Evolutionary conservation across 2,797 vertebrate species (phyloP).

Genomic region (Thamnophis elegans): DNA sequence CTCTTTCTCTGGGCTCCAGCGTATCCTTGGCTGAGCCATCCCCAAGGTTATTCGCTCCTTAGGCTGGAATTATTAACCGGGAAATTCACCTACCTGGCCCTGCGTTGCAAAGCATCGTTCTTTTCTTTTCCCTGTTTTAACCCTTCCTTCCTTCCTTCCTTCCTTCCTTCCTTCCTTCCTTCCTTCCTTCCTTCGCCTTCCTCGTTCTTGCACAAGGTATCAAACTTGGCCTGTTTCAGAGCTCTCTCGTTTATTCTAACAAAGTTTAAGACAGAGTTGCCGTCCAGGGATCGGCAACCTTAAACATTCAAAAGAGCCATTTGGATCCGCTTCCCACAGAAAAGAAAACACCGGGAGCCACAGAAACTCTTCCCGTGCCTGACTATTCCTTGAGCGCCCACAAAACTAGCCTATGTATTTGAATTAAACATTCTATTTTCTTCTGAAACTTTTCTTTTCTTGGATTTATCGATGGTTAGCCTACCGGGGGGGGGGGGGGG

Average conservation of each 20-base stretch:
- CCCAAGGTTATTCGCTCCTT: slow-evolving; percentile 57
- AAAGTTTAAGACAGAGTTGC: too few relatives aligned
- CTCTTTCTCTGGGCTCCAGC: slow-evolving; percentile 33
- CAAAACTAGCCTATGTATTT: too few relatives aligned
- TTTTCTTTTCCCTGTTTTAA: background rate
- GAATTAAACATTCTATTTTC: too few relatives aligned
- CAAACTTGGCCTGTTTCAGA: background rate
- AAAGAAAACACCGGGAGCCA: too few relatives aligned
- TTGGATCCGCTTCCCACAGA: too few relatives aligned
- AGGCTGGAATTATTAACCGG: background rate
- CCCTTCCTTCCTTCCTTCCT: background rate
- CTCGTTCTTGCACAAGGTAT: slow-evolving; percentile 15
- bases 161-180: background rate
- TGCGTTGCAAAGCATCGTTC: background rate
- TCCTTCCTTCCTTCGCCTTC: background rate
- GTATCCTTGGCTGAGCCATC: background rate
- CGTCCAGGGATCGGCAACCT: too few relatives aligned
- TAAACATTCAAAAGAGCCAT: too few relatives aligned
- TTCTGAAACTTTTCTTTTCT: too few relatives aligned
- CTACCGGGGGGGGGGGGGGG: too few relatives aligned
- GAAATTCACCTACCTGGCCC: background rate
- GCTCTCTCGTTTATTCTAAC: background rate
- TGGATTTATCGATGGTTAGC: too few relatives aligned
- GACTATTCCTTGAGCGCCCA: too few relatives aligned
- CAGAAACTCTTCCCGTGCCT: too few relatives aligned